Evolutionary conservation across 2,888 invertebrate genomes (phyloP).

Genomic region (Rhaphigaster nebulosa): DNA sequence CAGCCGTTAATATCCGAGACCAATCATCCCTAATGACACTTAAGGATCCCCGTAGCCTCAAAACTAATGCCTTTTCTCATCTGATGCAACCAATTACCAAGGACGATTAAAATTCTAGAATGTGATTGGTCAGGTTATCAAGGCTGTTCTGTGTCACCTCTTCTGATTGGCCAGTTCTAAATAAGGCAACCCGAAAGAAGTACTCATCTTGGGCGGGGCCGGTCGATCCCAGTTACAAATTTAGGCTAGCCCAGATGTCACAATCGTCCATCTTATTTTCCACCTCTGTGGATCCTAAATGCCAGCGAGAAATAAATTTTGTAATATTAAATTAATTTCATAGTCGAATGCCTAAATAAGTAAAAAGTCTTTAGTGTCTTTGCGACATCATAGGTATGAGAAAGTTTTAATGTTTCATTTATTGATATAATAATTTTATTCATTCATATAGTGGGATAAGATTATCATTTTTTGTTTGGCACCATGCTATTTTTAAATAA

Average conservation of each 20-base stretch:
- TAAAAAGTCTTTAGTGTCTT: not conserved
- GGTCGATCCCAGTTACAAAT: conserved; percentile 25
- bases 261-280: conserved; percentile 16
- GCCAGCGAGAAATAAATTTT: not conserved
- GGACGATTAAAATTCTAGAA: conserved; percentile 21
- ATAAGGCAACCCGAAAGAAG: conserved; percentile 9
- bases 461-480: too few relatives aligned
- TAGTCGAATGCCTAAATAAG: not conserved
- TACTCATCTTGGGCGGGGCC: conserved; percentile 3
- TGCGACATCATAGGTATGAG: not conserved
- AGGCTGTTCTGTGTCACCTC: conserved; percentile 9
- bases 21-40: conserved; percentile 25
- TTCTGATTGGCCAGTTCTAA: conserved; percentile 34
- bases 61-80: not conserved
- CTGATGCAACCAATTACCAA: conserved; percentile 35
- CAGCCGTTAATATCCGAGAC: not conserved
- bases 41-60: not conserved
- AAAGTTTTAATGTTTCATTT: not conserved
- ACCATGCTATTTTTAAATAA: too few relatives aligned
- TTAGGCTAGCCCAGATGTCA: conserved; percentile 29
- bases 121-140: conserved; percentile 13
- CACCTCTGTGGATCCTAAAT: conserved; percentile 32
- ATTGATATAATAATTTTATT: not conserved
- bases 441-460: too few relatives aligned
- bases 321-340: conserved; percentile 1